Evolutionary conservation across 2,797 vertebrate species (phyloP).

Genomic region (Sebastes vulpes): DNA sequence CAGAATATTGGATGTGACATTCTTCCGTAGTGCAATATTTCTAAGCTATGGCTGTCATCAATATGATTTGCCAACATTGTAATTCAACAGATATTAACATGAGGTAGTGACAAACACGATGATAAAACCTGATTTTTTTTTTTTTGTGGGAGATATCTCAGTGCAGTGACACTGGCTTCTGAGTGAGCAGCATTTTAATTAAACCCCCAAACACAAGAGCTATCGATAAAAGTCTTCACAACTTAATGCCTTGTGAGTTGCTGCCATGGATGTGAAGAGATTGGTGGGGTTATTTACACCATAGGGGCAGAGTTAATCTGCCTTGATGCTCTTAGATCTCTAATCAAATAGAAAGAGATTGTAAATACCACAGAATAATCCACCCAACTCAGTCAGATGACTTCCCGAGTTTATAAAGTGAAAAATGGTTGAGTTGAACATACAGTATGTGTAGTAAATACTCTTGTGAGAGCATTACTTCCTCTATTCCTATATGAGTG

Average conservation of each 20-base stretch:
- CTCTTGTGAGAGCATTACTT: not conserved
- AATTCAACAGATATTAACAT: slow-evolving; percentile 54
- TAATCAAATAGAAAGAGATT: slow-evolving; percentile 76
- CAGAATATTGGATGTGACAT: slow-evolving; percentile 18
- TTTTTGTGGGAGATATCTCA: slow-evolving; percentile 31
- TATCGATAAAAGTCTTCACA: slow-evolving; percentile 77
- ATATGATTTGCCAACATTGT: slow-evolving; percentile 50
- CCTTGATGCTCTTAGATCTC: slow-evolving; percentile 72
- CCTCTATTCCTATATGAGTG: not conserved
- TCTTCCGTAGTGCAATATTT: slow-evolving; percentile 27
- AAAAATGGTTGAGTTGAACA: not conserved
- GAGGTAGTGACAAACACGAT: slow-evolving; percentile 49
- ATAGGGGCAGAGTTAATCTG: slow-evolving; percentile 72
- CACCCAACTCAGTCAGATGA: slow-evolving; percentile 41
- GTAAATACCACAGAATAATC: slow-evolving; percentile 74
- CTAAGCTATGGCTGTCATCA: slow-evolving; percentile 40
- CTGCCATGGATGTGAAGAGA: slow-evolving; percentile 57
- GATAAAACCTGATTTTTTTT: slow-evolving; percentile 48
- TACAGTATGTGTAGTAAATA: not conserved
- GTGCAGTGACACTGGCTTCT: slow-evolving; percentile 40
- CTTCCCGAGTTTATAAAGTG: slow-evolving; percentile 21
- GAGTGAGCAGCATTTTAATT: slow-evolving; percentile 73
- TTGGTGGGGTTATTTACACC: slow-evolving; percentile 76
- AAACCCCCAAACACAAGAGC: slow-evolving; percentile 65
- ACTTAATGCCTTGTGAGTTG: slow-evolving; percentile 73